Percentiles rank a stretch among this genome's conserved stretches.
These are phyloP conservation scores for Euzetes globulus DNA, from an alignment of 2,888 invertebrate species.

Conservation along the genomic window DNA sequence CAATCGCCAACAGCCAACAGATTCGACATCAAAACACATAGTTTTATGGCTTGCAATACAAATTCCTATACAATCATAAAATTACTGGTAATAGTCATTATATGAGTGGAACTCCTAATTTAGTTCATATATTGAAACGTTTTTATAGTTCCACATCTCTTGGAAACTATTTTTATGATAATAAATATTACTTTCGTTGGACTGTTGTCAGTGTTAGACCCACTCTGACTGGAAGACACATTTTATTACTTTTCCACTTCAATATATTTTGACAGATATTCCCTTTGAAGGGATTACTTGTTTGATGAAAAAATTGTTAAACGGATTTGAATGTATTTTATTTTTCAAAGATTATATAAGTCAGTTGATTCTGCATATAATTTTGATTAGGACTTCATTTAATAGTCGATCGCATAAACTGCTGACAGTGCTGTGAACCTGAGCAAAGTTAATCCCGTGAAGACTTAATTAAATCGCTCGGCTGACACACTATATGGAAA, in stretches of 20 bases:
- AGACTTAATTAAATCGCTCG: conserved; percentile 29
- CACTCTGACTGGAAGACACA: conserved; percentile 18
- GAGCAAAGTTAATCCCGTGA: conserved; percentile 26
- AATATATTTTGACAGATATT: neutral
- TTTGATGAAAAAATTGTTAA: conserved; percentile 11
- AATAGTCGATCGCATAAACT: conserved; percentile 12
- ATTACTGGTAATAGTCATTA: conserved; percentile 28
- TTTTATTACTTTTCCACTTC: neutral
- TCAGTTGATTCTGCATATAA: conserved; percentile 17
- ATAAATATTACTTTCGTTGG: conserved; percentile 12
- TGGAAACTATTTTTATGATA: conserved; percentile 25
- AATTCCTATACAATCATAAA: conserved; percentile 25
- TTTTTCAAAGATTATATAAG: conserved; percentile 7
- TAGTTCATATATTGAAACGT: conserved; percentile 16
- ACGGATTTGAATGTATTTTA: conserved; percentile 22
- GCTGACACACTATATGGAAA: conserved; percentile 28
- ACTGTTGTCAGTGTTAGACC: neutral
- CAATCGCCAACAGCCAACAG: conserved; percentile 1
- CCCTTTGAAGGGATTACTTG: neutral
- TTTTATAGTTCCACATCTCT: conserved; percentile 14
- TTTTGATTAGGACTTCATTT: conserved; percentile 16
- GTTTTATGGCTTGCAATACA: conserved; percentile 19
- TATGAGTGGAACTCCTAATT: conserved; percentile 13
- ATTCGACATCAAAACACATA: neutral
- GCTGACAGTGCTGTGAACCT: neutral